These are phyloP conservation scores for Pseudonaja textilis DNA, from an alignment of 2,113 vertebrate genomes.

Conservation along the genomic window DNA sequence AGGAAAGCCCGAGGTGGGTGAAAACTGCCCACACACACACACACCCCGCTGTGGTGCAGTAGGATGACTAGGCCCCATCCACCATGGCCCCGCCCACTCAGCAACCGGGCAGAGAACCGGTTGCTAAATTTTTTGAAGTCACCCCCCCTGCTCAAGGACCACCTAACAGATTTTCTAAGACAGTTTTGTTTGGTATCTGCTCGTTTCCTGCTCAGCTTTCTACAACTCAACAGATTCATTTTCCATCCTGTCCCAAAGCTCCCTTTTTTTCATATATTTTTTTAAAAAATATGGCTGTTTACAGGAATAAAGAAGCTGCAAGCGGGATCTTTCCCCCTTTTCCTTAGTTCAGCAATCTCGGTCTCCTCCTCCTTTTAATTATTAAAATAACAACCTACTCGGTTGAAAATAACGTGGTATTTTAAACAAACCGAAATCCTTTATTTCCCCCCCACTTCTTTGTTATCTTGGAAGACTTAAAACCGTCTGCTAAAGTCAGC, in stretches of 20 bases:
- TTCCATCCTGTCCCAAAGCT: slow-evolving; percentile 14
- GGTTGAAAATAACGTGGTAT: slow-evolving; percentile 26
- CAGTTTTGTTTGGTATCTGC: background rate
- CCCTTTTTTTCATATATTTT: too few species aligned
- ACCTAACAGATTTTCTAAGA: background rate
- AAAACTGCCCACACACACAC: too few species aligned
- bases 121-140: too few species aligned
- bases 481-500: slow-evolving; percentile 8
- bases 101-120: too few species aligned
- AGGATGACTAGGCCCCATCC: too few species aligned
- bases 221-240: slow-evolving; percentile 12
- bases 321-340: background rate
- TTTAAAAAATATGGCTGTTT: slow-evolving; percentile 1
- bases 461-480: background rate
- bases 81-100: too few species aligned
- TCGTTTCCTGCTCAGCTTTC: background rate
- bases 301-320: slow-evolving; percentile 2
- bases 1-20: too few species aligned
- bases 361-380: background rate
- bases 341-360: slow-evolving; percentile 11
- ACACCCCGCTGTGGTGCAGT: too few species aligned
- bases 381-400: slow-evolving; percentile 7
- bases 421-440: background rate
- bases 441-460: background rate
- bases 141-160: background rate